These are phyloP conservation scores for Tolypeutes matacus DNA, from an alignment of 2,797 vertebrate species.

Conservation along the genomic window DNA sequence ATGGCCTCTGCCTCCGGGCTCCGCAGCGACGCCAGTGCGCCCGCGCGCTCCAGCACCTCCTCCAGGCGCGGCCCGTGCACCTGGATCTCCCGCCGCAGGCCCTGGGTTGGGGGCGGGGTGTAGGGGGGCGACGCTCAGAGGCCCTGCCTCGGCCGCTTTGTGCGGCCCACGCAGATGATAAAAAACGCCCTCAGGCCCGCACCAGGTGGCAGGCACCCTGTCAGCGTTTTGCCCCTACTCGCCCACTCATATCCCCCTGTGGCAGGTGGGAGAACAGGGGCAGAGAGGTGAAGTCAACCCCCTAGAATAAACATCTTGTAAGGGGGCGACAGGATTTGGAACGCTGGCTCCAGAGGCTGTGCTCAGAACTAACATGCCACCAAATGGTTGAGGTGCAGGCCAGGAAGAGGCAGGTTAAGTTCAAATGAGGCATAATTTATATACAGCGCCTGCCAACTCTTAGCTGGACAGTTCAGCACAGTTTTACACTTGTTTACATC, in stretches of 20 bases:
- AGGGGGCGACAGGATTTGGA: neutral
- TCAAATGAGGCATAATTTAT: neutral
- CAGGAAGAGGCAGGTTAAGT: neutral
- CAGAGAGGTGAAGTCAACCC: neutral
- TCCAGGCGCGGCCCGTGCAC: slow-evolving; percentile 91
- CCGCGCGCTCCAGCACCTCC: slow-evolving; percentile 93
- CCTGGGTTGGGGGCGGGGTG: slow-evolving; percentile 70
- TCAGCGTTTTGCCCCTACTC: neutral
- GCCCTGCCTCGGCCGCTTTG: neutral
- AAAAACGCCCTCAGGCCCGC: neutral
- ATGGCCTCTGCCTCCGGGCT: slow-evolving; percentile 92
- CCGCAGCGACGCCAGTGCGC: slow-evolving; percentile 90
- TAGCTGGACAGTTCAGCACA: neutral
- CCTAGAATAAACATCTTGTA: neutral
- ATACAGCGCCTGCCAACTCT: neutral
- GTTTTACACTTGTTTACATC: neutral
- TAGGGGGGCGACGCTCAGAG: accelerated
- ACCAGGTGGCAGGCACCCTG: neutral
- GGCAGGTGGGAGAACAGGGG: neutral
- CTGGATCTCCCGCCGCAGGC: slow-evolving; percentile 94
- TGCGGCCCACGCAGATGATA: neutral
- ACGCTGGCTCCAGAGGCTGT: neutral
- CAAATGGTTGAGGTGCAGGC: neutral
- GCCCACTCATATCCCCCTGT: neutral
- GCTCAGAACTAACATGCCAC: neutral